These are phyloP conservation scores for Melinaea marsaeus DNA, from an alignment of 2,888 invertebrate genomes.

Conservation along the genomic window DNA sequence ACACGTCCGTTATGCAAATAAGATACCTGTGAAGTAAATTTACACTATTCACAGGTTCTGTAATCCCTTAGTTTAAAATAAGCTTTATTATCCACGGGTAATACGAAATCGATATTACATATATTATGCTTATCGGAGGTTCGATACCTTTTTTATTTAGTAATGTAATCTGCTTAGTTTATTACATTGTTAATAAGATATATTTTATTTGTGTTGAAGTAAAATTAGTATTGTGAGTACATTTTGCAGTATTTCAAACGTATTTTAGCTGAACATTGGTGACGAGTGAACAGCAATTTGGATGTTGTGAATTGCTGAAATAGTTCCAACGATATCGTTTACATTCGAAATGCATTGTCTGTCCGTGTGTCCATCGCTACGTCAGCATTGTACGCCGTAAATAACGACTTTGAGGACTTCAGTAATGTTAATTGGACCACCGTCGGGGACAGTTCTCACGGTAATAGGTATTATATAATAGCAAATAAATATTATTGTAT, in stretches of 20 bases:
- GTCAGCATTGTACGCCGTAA: constrained; percentile 19
- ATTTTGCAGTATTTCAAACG: neutral
- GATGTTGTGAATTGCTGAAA: constrained; percentile 19
- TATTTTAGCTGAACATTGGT: neutral
- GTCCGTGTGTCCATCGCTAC: constrained; percentile 9
- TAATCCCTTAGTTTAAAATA: neutral
- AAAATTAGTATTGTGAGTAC: neutral
- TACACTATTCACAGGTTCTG: constrained; percentile 26
- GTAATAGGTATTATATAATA: neutral
- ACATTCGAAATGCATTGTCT: constrained; percentile 21
- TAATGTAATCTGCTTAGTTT: no score
- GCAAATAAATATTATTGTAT: neutral
- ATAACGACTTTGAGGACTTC: constrained; percentile 41
- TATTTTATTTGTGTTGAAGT: no score
- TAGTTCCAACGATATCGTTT: constrained; percentile 19
- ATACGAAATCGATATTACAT: no score
- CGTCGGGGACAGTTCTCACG: constrained; percentile 34
- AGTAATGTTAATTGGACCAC: constrained; percentile 54
- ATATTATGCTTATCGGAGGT: no score
- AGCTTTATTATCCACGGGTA: neutral
- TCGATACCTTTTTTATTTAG: no score
- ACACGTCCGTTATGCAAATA: constrained; percentile 75
- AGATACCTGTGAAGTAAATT: constrained; percentile 32
- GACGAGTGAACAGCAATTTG: constrained; percentile 13
- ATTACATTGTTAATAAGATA: no score